Evolutionary conservation across 2,797 vertebrate genomes (phyloP).

Genomic region (Sparidentex hasta): DNA sequence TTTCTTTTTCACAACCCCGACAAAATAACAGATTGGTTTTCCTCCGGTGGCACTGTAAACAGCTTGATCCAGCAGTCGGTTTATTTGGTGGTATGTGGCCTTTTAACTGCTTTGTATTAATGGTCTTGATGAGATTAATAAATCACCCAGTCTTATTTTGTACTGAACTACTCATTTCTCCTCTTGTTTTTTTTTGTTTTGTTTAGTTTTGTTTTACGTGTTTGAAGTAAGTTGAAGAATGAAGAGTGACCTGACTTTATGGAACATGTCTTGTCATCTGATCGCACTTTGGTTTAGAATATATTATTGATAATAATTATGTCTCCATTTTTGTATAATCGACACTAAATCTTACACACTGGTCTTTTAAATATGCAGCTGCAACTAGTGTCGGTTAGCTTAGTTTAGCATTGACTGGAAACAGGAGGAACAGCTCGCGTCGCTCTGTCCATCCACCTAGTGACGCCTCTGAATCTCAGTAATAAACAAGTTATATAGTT

Average conservation of each 20-base stretch:
- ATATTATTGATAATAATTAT: no score
- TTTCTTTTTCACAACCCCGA: slow-evolving; percentile 41
- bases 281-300: no score
- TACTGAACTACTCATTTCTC: slow-evolving; percentile 80
- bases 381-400: background rate
- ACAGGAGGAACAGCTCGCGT: background rate
- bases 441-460: background rate
- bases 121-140: slow-evolving; percentile 99
- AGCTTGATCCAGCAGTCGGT: slow-evolving; percentile 87
- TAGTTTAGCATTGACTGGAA: no score
- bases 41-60: slow-evolving; percentile 86
- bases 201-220: background rate
- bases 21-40: slow-evolving; percentile 66
- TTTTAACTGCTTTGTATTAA: slow-evolving; percentile 98
- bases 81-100: slow-evolving; percentile 94
- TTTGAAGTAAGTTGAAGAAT: no score
- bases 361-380: no score
- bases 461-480: background rate
- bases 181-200: slow-evolving; percentile 10
- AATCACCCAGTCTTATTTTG: slow-evolving; percentile 99
- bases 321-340: no score
- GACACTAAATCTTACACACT: no score
- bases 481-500: background rate
- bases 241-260: no score
- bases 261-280: no score